Base-by-base conservation (phyloP, 2,888 invertebrate species). In the Nephrotoma appendiculata region DNA sequence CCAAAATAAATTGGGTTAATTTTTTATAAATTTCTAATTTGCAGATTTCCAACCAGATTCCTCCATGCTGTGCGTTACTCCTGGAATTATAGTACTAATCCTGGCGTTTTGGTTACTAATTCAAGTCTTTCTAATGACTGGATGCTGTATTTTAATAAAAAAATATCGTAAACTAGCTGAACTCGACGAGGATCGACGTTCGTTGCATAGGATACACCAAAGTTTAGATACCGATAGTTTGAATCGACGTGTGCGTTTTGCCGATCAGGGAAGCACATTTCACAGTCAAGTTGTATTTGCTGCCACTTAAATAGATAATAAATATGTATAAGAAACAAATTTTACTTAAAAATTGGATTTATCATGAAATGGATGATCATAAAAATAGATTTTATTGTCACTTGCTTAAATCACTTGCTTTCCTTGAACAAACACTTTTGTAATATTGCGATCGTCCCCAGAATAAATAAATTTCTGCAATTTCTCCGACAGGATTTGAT, bases 401-500 rank as follows among this genome's bases (percentile, higher is more conserved):
- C 31, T 31, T 31, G 31, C 45, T 15, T 41, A 48, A 89, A 93
- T 94, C 6, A 95, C 93, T 89, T 92, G 90, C 88, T 91, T 92
- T 5, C 97, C 97, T 87, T 94, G 93, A 2, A 98, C 96, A 92
- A 94, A 97, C 1, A 97, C 96, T 88, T 94, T 92, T 0, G 90
- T 87, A 88, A 98, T 95, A 90, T 97, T 97, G 88, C 97, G 94
- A 90, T 97, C 96, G 90, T 97, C 97, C 0, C 97, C 97, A 12
- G 94, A 91, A 89, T 95, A 96, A 88, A 97, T 92, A 89, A 97
- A 96, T 89, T 95, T 94, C 90, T 97, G 95, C 6, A 97, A 89
- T 45, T 95, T 91, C 89, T 95, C 94, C 85, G 93, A 89, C 0
- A 94, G 91, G 19, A 92, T 91, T 0, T 93, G 93, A 12, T 93